Evolutionary conservation across 2,113 vertebrate genomes (phyloP).

Genomic region (Jaculus jaculus): DNA sequence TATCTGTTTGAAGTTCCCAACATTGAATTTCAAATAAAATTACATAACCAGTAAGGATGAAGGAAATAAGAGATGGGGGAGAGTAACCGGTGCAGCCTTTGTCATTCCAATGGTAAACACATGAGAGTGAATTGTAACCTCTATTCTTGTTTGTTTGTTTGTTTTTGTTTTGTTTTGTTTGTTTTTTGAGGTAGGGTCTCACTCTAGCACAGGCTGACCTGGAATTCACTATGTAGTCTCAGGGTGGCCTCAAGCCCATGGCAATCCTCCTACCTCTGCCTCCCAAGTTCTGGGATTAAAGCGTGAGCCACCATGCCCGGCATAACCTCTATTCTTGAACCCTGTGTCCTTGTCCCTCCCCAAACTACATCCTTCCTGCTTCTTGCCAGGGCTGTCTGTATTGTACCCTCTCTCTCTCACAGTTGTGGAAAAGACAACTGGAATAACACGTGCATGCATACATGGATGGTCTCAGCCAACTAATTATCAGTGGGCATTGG

Average conservation of each 20-base stretch:
- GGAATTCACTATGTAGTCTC: too few species aligned
- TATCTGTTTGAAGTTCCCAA: neutral
- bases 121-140: neutral
- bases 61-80: neutral
- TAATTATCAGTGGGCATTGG: neutral
- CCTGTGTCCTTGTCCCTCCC: neutral
- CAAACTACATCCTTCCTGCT: neutral
- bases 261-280: too few species aligned
- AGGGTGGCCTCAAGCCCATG: too few species aligned
- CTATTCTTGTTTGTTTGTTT: too few species aligned
- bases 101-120: neutral
- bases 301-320: too few species aligned
- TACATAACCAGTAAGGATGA: conserved; percentile 1
- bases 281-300: too few species aligned
- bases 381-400: neutral
- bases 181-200: too few species aligned
- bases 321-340: neutral
- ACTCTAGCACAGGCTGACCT: too few species aligned
- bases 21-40: conserved; percentile 2
- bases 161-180: too few species aligned
- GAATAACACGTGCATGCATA: neutral
- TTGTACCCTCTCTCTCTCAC: neutral
- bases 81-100: neutral
- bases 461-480: neutral
- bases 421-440: neutral